Percentiles rank a stretch among this genome's conserved stretches.
These are phyloP conservation scores for Macrosoma leucophasiata DNA, from an alignment of 2,888 invertebrate species.

Conservation along the genomic window DNA sequence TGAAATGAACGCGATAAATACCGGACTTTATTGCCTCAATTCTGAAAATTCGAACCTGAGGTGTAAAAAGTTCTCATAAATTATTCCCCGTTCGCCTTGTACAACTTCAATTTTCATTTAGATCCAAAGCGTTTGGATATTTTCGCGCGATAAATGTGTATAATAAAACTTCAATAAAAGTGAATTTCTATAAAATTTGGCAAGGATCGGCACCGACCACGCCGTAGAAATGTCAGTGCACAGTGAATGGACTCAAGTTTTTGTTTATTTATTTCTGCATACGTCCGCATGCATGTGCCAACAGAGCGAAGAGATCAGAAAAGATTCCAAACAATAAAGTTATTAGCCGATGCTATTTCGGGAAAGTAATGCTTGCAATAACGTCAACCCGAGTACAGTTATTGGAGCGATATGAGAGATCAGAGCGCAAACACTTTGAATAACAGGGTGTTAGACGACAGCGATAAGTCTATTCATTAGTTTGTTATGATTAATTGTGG, in stretches of 20 bases:
- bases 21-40: constrained; percentile 11
- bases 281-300: constrained; percentile 68
- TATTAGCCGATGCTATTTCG: constrained; percentile 31
- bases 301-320: constrained; percentile 49
- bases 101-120: too few species aligned
- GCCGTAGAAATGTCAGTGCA: constrained; percentile 64
- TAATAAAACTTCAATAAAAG: constrained; percentile 30
- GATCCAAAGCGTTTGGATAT: too few species aligned
- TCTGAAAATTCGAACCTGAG: constrained; percentile 8
- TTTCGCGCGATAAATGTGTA: too few species aligned
- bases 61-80: constrained; percentile 13
- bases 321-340: constrained; percentile 49
- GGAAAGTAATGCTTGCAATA: constrained; percentile 26
- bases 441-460: background rate
- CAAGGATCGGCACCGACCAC: constrained; percentile 51
- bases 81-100: too few species aligned
- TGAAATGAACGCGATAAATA: constrained; percentile 13
- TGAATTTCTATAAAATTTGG: constrained; percentile 43
- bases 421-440: too few species aligned
- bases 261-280: constrained; percentile 62
- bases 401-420: constrained; percentile 13
- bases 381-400: constrained; percentile 29
- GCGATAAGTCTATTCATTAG: constrained; percentile 1
- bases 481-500: background rate
- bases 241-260: constrained; percentile 69